Conservation (phyloP, 2,797 vertebrate genomes). For the Fistularia tabacaria region DNA sequence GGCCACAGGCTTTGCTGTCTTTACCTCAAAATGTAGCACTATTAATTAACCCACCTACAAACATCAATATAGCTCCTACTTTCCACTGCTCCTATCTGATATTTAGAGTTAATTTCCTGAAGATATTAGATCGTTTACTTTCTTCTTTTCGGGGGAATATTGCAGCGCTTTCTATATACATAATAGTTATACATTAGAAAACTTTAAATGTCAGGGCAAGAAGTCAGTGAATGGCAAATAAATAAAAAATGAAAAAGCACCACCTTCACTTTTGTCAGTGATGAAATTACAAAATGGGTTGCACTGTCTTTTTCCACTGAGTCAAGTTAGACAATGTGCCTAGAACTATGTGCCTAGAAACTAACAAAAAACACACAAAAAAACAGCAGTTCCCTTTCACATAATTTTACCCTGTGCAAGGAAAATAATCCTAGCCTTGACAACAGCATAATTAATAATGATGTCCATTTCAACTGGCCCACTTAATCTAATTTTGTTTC, state of each 20-base stretch:
- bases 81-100: too few relatives aligned
- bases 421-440: slow-evolving; percentile 74
- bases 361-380: slow-evolving; percentile 73
- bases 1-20: too few relatives aligned
- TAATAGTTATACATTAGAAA: too few relatives aligned
- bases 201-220: too few relatives aligned
- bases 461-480: slow-evolving; percentile 78
- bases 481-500: slow-evolving; percentile 86
- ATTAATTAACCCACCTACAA: too few relatives aligned
- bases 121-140: too few relatives aligned
- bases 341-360: slow-evolving; percentile 61
- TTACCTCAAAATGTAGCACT: too few relatives aligned
- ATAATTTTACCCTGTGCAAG: slow-evolving; percentile 70
- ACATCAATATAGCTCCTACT: too few relatives aligned
- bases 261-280: slow-evolving; percentile 64
- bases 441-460: slow-evolving; percentile 80
- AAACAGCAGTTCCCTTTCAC: slow-evolving; percentile 66
- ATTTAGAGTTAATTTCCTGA: too few relatives aligned
- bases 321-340: slow-evolving; percentile 65
- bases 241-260: slow-evolving; percentile 39
- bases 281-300: slow-evolving; percentile 44
- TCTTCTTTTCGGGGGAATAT: too few relatives aligned
- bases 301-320: slow-evolving; percentile 58
- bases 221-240: background rate
- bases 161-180: too few relatives aligned